Percentiles rank a stretch among this genome's conserved stretches.
phyloP scores from a whole-genome alignment of 2,797 vertebrate genomes.

The Mus caroli region DNA sequence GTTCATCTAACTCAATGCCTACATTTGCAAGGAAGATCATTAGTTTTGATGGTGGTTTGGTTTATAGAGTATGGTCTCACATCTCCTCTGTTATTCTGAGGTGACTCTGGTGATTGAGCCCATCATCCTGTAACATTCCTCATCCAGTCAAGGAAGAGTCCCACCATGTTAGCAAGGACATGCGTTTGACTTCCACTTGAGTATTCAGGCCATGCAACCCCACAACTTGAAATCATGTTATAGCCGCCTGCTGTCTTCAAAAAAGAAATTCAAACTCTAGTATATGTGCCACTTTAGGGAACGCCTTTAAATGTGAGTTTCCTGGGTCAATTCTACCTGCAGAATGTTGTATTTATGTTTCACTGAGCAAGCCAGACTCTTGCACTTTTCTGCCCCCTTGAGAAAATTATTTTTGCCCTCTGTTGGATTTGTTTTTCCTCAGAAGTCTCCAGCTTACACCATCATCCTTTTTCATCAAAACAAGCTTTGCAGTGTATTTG shows the following conservation, averaged over 20 bases:
- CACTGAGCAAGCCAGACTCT: neutral
- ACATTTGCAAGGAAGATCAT: neutral
- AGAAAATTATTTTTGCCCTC: neutral
- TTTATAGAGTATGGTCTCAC: neutral
- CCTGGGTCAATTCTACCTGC: neutral
- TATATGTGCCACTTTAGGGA: neutral
- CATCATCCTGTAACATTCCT: neutral
- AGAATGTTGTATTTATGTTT: neutral
- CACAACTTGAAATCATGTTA: neutral
- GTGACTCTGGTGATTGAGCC: neutral
- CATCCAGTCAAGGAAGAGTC: neutral
- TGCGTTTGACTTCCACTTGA: neutral
- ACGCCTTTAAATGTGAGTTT: neutral
- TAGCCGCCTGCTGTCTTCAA: neutral
- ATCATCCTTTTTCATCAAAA: slow-evolving; percentile 1
- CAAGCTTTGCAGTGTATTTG: neutral
- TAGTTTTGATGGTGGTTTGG: neutral
- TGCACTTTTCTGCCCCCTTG: neutral
- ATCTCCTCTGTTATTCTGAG: neutral
- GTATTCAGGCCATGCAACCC: neutral
- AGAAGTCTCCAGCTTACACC: neutral
- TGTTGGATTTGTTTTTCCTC: neutral
- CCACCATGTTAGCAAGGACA: neutral
- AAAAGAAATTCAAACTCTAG: neutral
- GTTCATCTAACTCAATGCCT: neutral